Evolutionary conservation across 2,113 vertebrate species (phyloP).

Genomic region (Peromyscus polionotus): DNA sequence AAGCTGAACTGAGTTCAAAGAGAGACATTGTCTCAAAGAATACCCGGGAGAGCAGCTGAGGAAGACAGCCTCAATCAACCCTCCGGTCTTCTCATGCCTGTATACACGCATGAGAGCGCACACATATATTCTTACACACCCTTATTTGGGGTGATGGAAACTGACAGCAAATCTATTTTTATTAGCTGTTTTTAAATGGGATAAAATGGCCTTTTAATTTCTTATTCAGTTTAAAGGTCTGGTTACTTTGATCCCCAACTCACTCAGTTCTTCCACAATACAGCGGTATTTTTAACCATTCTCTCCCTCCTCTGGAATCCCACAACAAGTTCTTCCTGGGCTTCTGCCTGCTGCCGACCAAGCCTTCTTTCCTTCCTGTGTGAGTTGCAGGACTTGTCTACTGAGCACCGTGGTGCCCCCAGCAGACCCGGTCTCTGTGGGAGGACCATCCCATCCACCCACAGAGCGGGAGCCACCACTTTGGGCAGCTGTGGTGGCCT

Average conservation of each 20-base stretch:
- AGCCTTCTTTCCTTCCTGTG: not conserved
- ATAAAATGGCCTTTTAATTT: not conserved
- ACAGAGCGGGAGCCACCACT: fast-evolving
- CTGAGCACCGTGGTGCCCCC: not conserved
- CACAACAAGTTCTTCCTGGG: not conserved
- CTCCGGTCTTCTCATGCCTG: not conserved
- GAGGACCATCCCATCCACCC: not conserved
- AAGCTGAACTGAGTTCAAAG: not conserved
- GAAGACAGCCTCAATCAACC: not conserved
- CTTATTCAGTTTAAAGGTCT: not conserved
- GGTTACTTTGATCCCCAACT: not conserved
- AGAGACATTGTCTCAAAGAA: not conserved
- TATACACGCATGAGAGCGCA: fast-evolving
- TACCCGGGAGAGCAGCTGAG: not conserved
- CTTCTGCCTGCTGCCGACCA: not conserved
- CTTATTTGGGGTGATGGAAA: not conserved
- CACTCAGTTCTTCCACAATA: not conserved
- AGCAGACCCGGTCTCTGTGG: not conserved
- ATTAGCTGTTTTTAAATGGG: constrained; percentile 10
- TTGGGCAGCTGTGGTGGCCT: not conserved
- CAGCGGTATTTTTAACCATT: not conserved
- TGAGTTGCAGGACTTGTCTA: no score
- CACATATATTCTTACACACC: not conserved
- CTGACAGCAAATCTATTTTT: not conserved
- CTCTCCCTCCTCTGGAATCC: not conserved